These are phyloP conservation scores for Azorinus chamasolen DNA, from an alignment of 2,888 invertebrate species.

Conservation along the genomic window DNA sequence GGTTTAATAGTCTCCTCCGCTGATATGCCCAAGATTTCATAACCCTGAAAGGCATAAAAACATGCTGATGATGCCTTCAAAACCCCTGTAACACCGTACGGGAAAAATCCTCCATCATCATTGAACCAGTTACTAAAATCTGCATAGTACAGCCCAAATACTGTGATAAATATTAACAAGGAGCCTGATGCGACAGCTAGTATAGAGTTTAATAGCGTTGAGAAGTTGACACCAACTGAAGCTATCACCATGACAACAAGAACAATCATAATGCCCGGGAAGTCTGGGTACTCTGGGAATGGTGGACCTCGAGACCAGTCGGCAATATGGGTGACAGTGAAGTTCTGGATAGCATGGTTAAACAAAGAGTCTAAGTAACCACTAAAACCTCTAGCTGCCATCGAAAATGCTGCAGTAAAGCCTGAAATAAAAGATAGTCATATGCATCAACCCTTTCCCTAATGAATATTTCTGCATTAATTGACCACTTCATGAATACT, in stretches of 20 bases:
- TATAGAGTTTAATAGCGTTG: constrained; percentile 85
- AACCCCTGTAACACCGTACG: constrained; percentile 81
- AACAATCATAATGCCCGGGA: constrained; percentile 84
- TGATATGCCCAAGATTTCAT: constrained; percentile 86
- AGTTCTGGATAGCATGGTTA: constrained; percentile 76
- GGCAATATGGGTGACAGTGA: constrained; percentile 42
- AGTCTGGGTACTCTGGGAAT: constrained; percentile 84
- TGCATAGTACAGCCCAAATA: constrained; percentile 93
- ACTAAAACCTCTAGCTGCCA: constrained; percentile 86
- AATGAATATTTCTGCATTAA: no score
- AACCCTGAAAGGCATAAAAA: constrained; percentile 86
- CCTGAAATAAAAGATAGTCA: constrained; percentile 53
- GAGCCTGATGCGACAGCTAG: constrained; percentile 83
- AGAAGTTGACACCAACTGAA: constrained; percentile 83
- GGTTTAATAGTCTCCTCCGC: constrained; percentile 86
- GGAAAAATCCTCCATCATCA: constrained; percentile 79
- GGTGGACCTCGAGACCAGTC: constrained; percentile 68
- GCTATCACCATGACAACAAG: constrained; percentile 87
- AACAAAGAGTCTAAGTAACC: constrained; percentile 82
- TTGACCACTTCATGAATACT: no score
- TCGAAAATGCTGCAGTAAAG: constrained; percentile 57
- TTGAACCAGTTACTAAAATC: constrained; percentile 93
- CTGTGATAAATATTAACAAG: constrained; percentile 84
- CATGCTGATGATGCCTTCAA: constrained; percentile 86
- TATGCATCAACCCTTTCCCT: no score